Conservation (phyloP, 2,797 vertebrate genomes). For the Sebastes steindachneri region DNA sequence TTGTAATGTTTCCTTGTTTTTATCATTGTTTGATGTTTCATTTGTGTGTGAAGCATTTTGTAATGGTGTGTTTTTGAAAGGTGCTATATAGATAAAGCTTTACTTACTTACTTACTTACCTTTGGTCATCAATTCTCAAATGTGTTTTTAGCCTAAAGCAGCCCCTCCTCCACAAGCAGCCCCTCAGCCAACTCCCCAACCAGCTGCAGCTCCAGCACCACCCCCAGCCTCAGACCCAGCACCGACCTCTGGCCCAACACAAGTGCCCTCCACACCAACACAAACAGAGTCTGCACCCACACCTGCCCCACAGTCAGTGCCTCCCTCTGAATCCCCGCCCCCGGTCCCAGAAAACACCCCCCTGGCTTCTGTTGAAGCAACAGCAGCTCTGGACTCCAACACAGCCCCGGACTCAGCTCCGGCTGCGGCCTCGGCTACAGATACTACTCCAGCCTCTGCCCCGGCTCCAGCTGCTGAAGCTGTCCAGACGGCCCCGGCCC, state of each 20-base stretch:
- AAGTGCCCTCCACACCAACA: conserved; percentile 28
- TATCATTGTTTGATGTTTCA: too few species aligned
- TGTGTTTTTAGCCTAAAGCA: conserved; percentile 74
- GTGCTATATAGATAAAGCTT: too few species aligned
- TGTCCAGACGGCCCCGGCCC: neutral
- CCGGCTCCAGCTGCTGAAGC: conserved; percentile 12
- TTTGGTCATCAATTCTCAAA: neutral
- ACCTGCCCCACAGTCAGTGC: conserved; percentile 35
- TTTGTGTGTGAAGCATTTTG: too few species aligned
- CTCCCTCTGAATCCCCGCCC: conserved; percentile 15
- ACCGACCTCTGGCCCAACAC: conserved; percentile 21
- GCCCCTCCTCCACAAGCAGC: conserved; percentile 52
- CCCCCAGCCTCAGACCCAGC: neutral
- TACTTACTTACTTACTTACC: too few species aligned
- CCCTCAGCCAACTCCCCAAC: conserved; percentile 48
- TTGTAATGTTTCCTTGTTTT: too few species aligned
- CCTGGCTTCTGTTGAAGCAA: conserved; percentile 5
- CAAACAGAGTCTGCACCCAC: conserved; percentile 28
- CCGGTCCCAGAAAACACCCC: conserved; percentile 30
- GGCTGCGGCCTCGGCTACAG: neutral
- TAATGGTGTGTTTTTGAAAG: too few species aligned
- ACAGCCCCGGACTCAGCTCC: neutral
- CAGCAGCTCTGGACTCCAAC: conserved; percentile 16
- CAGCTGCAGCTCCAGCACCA: conserved; percentile 29
- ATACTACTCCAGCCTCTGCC: neutral